These are phyloP conservation scores for Carcina quercana DNA, from an alignment of 2,888 invertebrate genomes.

Conservation along the genomic window DNA sequence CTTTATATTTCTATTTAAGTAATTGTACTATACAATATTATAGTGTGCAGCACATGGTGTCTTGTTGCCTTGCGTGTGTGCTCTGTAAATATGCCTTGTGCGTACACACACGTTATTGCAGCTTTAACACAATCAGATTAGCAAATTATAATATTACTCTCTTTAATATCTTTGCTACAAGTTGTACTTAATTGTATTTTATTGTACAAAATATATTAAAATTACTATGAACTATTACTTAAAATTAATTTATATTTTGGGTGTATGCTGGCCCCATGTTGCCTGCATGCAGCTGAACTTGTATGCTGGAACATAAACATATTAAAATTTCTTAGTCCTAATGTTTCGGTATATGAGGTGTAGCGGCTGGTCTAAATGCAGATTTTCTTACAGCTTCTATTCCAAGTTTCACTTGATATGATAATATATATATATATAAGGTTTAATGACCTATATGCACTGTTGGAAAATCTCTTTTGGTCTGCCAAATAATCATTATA, in stretches of 20 bases:
- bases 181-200: conserved; percentile 80
- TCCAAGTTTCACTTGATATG: conserved; percentile 70
- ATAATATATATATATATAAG: conserved; percentile 60
- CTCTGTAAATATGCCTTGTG: conserved; percentile 72
- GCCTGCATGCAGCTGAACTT: conserved; percentile 71
- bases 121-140: conserved; percentile 73
- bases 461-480: conserved; percentile 75
- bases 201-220: conserved; percentile 82
- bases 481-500: conserved; percentile 70
- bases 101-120: conserved; percentile 72
- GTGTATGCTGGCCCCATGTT: conserved; percentile 68
- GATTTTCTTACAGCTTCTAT: conserved; percentile 75
- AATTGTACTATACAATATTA: conserved; percentile 69
- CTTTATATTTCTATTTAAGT: conserved; percentile 71
- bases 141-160: conserved; percentile 75
- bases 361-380: conserved; percentile 73
- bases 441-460: conserved; percentile 70
- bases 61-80: conserved; percentile 69
- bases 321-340: conserved; percentile 65
- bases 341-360: conserved; percentile 71
- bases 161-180: conserved; percentile 80
- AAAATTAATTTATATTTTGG: conserved; percentile 68
- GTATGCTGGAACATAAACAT: conserved; percentile 72
- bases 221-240: conserved; percentile 72
- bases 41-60: conserved; percentile 67